Evolutionary conservation across 1,140 invertebrate genomes (phyloP), one percentile per base, ranked within the genome.

Genomic region (Pachyrhynchus sulphureomaculatus): DNA sequence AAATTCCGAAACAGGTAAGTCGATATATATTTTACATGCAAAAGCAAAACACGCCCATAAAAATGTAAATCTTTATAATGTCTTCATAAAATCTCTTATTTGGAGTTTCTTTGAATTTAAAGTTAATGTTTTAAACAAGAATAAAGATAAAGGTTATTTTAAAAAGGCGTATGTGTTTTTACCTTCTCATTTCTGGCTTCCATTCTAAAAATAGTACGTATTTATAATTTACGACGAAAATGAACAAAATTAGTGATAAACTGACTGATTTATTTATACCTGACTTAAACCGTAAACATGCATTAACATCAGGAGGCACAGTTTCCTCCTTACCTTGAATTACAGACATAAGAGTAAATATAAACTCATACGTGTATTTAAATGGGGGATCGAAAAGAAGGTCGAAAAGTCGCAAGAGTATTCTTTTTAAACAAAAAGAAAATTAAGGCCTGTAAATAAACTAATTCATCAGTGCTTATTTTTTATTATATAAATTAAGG

Each of bases 181-280:
- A n/a, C 33, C 29, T 13, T 13, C 24, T 13, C n/a, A 36, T 34
- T 29, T 21, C 18, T 10, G 48, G 20, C 36, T 36, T 36, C 33
- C 6, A 51, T 4, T 36, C 48, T 32, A 36, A 51, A 51, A 51
- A 51, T 51, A 51, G 29, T 1, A 5, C 18, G 13, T 20, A 29
- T 15, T 24, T 45, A 21, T n/a, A 20, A 34, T 34, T 51, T 51
- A 33, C 48, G 29, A 53, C 12, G 21, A 26, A 53, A 21, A 13
- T 39, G 13, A 12, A 53, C 41, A 53, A 53, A 23, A 47, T 23
- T 12, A 5, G 23, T 24, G 6, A n/a, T 29, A 47, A 53, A 53
- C 18, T 36, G 49, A 21, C 34, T 41, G 51, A 53, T 53, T 53
- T 53, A 41, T 53, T 53, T 53, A 53, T 41, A 41, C 23, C 34